phyloP scores from a whole-genome alignment of 2,797 vertebrate genomes.

The Telmatherina bonti region DNA sequence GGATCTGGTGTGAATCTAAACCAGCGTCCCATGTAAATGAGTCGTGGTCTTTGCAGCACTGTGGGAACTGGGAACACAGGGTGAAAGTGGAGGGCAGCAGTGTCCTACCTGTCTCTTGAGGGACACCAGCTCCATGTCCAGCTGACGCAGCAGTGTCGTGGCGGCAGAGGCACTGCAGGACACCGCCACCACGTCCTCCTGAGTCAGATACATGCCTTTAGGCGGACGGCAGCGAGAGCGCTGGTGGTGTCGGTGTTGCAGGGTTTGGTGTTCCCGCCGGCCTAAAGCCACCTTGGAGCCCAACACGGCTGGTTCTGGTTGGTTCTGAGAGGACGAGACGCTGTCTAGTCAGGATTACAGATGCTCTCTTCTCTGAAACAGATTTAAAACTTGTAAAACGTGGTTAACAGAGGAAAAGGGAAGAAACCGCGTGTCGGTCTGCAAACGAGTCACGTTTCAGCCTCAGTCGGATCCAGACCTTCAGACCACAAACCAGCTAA shows the following conservation, averaged over 20 bases:
- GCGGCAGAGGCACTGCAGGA: conserved; percentile 95
- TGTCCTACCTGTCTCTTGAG: conserved; percentile 96
- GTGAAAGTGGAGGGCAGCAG: no score
- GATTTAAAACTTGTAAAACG: rapidly evolving
- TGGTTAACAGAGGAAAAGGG: no score
- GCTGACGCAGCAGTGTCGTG: conserved; percentile 93
- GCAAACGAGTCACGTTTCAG: no score
- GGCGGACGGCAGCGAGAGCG: conserved; percentile 96
- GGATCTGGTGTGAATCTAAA: no score
- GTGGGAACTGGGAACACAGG: no score
- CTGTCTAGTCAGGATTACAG: no score
- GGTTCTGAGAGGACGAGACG: conserved; percentile 57
- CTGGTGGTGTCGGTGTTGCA: conserved; percentile 96
- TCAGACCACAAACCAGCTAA: no score
- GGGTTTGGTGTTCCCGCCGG: conserved; percentile 94
- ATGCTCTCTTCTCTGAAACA: no score
- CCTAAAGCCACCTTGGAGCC: conserved; percentile 91
- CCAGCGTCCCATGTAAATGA: no score
- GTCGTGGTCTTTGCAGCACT: no score
- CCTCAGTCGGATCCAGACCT: no score
- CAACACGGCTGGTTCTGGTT: conserved; percentile 84
- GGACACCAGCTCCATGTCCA: conserved; percentile 98
- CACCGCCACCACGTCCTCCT: conserved; percentile 96
- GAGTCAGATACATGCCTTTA: conserved; percentile 98
- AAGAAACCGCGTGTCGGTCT: no score